Evolutionary conservation across 2,113 vertebrate species (phyloP), one percentile per base, ranked within the genome.

Genomic region (Dipodomys spectabilis): DNA sequence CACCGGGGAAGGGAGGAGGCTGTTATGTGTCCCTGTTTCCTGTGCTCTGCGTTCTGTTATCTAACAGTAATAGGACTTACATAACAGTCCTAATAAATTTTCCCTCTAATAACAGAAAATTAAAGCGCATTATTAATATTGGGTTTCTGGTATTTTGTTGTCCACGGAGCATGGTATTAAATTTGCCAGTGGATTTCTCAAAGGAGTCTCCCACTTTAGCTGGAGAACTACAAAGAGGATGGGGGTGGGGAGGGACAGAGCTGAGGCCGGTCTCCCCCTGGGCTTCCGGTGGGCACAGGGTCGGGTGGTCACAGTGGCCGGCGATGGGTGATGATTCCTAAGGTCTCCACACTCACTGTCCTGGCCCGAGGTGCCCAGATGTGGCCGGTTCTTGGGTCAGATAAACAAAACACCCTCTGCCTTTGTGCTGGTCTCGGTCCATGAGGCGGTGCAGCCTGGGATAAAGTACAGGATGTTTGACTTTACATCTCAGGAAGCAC

Each of bases 401-500:
- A 80, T 83, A 86, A 92, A 49, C 86, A 92, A 62, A 85, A 67
- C 8, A 27, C 64, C 39, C 30, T 68, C 45, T 84, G 80, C 67
- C 77, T 92, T 72, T 72, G 89, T 88, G 62, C 19, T 23, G 35
- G 0, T 30, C 45, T 74, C 2, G 5, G 4, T 65, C 75, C 49
- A 32, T 80, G 82, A 84, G 90, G 32, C 81, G 89, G 45, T 39
- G 77, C 13, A 78, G 72, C 72, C 69, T 1, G 9, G 16, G 80
- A 45, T 64, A 80, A 81, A 86, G 84, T 32, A 7, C 78, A 79
- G 89, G 81, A 85, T 94, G 95, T 95, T 95, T 91, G 88, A 45
- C 80, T 39, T 77, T 16, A 4, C 60, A 23, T 44, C 80, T 27
- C 5, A 65, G 75, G 69, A n/a, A 82, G 45, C 39, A 73, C 32